These are phyloP conservation scores for Nomada fabriciana DNA, from an alignment of 2,888 invertebrate species.

Conservation along the genomic window DNA sequence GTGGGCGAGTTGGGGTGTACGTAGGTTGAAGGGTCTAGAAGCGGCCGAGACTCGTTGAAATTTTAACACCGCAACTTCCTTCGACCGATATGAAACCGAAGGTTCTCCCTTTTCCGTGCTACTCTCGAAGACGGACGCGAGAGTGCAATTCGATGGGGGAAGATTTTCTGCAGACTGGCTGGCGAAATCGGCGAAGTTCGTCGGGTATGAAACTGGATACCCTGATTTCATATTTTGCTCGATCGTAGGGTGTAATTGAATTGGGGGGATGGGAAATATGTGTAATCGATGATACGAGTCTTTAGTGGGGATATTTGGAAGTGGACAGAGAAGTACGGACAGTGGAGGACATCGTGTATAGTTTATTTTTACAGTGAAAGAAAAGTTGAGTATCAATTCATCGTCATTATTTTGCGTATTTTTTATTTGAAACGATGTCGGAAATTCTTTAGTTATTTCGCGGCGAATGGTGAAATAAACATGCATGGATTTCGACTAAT, in stretches of 20 bases:
- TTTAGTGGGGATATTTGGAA: too few species aligned
- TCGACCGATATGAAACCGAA: slow-evolving; percentile 34
- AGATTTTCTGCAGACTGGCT: not conserved
- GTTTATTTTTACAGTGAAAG: too few species aligned
- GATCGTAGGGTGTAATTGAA: too few species aligned
- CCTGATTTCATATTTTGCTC: not conserved
- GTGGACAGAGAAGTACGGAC: too few species aligned
- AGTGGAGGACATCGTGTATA: too few species aligned
- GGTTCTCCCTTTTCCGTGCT: not conserved
- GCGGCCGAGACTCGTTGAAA: slow-evolving; percentile 49
- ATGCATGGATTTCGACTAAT: too few species aligned
- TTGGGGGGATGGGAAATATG: not conserved
- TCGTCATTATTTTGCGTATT: too few species aligned
- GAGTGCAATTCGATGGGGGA: slow-evolving; percentile 10
- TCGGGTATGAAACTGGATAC: not conserved
- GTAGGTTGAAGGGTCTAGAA: slow-evolving; percentile 18
- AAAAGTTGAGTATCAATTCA: too few species aligned
- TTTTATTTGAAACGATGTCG: too few species aligned
- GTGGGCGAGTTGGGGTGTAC: slow-evolving; percentile 8
- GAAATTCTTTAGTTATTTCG: too few species aligned
- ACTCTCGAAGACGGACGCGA: not conserved
- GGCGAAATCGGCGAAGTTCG: slow-evolving; percentile 3
- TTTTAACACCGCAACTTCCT: slow-evolving; percentile 49
- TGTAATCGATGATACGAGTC: too few species aligned
- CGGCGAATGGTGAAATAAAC: too few species aligned